These are phyloP conservation scores for Heteromormyrus szaboi DNA, from an alignment of 2,797 vertebrate genomes.

Conservation along the genomic window DNA sequence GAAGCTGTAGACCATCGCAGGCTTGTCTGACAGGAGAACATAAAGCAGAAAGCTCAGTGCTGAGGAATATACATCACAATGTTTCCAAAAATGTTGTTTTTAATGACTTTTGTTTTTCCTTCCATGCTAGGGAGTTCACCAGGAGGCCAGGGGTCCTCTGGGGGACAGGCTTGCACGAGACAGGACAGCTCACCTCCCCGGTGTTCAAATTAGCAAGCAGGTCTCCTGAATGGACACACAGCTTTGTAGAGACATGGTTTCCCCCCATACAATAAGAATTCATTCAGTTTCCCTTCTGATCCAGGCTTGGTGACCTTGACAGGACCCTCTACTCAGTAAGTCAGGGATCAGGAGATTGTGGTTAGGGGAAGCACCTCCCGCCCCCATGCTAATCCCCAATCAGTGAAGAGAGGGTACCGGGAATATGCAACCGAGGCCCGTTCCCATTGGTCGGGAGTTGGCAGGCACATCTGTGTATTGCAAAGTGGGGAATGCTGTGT, in stretches of 20 bases:
- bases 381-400: neutral
- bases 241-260: neutral
- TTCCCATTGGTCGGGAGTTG: neutral
- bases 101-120: neutral
- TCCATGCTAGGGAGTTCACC: neutral
- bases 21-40: neutral
- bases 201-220: slow-evolving; percentile 58
- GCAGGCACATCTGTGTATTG: neutral
- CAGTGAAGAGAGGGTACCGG: neutral
- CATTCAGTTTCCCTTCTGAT: neutral
- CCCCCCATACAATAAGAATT: neutral
- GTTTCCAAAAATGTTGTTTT: neutral
- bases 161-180: neutral
- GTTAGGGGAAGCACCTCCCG: neutral
- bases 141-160: neutral
- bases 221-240: slow-evolving; percentile 56
- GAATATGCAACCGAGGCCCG: neutral
- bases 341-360: slow-evolving; percentile 11
- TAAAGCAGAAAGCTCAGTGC: neutral
- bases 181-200: slow-evolving; percentile 26
- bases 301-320: slow-evolving; percentile 8
- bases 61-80: neutral
- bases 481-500: neutral
- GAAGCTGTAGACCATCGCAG: neutral
- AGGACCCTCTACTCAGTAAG: slow-evolving; percentile 1